Evolutionary conservation across 1,140 invertebrate genomes (phyloP).

Genomic region (Anastrepha ludens): DNA sequence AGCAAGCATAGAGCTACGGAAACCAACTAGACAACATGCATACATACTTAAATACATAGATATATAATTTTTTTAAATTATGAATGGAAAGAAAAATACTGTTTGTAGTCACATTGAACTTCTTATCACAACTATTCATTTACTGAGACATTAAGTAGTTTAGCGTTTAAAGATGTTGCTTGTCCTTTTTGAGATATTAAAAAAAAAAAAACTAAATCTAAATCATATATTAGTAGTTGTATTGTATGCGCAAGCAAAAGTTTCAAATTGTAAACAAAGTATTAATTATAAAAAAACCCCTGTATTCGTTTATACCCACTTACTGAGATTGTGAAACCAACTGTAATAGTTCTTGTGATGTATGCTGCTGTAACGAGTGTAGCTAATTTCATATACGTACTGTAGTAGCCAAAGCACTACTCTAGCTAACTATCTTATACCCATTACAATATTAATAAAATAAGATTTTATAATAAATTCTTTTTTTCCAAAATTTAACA

Average conservation of each 20-base stretch:
- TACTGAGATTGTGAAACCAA: neutral
- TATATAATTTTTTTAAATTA: too few species aligned
- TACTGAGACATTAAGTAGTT: too few species aligned
- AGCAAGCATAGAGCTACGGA: neutral
- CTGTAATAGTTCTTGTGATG: slow-evolving; percentile 50
- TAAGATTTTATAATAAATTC: neutral
- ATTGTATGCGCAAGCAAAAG: neutral
- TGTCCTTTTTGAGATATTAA: neutral
- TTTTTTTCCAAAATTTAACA: slow-evolving; percentile 31
- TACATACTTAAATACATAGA: too few species aligned
- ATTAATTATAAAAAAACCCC: neutral
- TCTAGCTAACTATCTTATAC: neutral
- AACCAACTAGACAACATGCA: too few species aligned
- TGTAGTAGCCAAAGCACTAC: slow-evolving; percentile 19
- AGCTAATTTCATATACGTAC: slow-evolving; percentile 38
- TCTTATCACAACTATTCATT: too few species aligned
- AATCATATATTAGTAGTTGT: too few species aligned
- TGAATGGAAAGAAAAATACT: too few species aligned
- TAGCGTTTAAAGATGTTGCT: neutral
- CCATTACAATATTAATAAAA: too few species aligned
- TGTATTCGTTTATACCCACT: neutral
- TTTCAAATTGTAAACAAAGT: neutral
- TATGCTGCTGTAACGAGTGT: slow-evolving; percentile 8
- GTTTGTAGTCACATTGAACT: too few species aligned
- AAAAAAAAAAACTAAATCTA: too few species aligned